phyloP scores from a whole-genome alignment of 2,888 invertebrate genomes.

The Drosophila pseudotalamancana region DNA sequence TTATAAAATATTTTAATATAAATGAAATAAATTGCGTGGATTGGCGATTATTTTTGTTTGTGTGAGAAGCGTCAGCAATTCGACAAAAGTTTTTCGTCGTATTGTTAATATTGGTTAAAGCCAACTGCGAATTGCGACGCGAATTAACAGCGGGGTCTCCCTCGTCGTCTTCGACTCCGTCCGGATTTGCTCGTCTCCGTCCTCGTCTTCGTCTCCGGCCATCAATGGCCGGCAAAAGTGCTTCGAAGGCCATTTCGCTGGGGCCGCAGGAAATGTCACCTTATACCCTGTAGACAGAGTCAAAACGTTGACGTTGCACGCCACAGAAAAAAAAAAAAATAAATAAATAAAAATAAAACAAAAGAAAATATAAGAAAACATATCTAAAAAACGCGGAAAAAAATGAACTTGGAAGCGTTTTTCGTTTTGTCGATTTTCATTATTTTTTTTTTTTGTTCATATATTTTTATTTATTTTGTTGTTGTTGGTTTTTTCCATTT shows the following conservation, averaged over 20 bases:
- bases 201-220: slow-evolving; percentile 1
- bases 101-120: slow-evolving; percentile 16
- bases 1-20: background rate
- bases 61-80: slow-evolving; percentile 37
- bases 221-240: slow-evolving; percentile 57
- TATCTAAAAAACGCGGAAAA: background rate
- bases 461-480: slow-evolving; percentile 11
- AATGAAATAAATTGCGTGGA: slow-evolving; percentile 26
- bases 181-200: no score
- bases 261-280: slow-evolving; percentile 70
- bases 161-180: no score
- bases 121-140: slow-evolving; percentile 39
- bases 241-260: slow-evolving; percentile 59
- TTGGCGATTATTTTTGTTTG: slow-evolving; percentile 28
- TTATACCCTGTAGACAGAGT: slow-evolving; percentile 50
- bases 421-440: slow-evolving; percentile 32
- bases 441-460: slow-evolving; percentile 13
- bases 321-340: slow-evolving; percentile 1
- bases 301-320: slow-evolving; percentile 62
- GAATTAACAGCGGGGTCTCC: slow-evolving; percentile 34
- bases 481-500: slow-evolving; percentile 29
- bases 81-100: slow-evolving; percentile 1
- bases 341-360: slow-evolving; percentile 5
- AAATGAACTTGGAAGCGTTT: slow-evolving; percentile 36
- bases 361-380: background rate